Base-by-base conservation (phyloP, 2,797 vertebrate genomes). In the Mus caroli region DNA sequence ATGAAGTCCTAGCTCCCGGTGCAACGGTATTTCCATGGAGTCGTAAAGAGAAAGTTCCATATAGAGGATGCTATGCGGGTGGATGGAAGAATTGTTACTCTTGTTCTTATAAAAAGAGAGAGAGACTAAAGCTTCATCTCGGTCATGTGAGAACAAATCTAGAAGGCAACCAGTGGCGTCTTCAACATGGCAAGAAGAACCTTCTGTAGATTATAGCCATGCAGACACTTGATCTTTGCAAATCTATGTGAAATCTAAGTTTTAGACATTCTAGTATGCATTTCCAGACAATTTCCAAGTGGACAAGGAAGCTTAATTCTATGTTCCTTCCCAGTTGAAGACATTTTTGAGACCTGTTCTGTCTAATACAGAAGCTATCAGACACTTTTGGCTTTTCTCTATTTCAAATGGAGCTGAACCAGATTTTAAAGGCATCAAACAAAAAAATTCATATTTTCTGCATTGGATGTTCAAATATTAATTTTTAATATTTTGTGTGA, bases 391-490 rank as follows among this genome's bases (percentile, higher is more conserved):
- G 11, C 52, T 87, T 46, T 90, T 71, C 17, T 71, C n/a, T 52
- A 62, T 26, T 71, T 90, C 40, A 80, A 93, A 82, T 88, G 28
- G 37, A 19, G 19, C 12, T 80, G 43, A 78, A 60, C 2, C n/a
- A 34, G 26, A 43, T 71, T 76, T 86, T 14, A 82, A 73, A 90
- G 13, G 89, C 13, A 40, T 79, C 56, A 88, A 69, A 46, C 79
- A 97, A 64, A 77, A 83, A 83, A 83, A 83, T 19, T 69, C 24
- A 60, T 19, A 34, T 75, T 78, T 94, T 94, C 19, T 58, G 83
- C 13, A 82, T 71, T 78, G 80, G 34, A 73, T 77, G 26, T 31
- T 71, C 7, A 80, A 58, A 89, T 54, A 86, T 89, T 43, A 43
- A 43, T 73, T 73, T 40, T 76, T 82, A 19, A 64, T 58, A 69